Evolutionary conservation across 1,140 invertebrate genomes (phyloP), one percentile per base, ranked within the genome.

Genomic region (Orussus abietinus): DNA sequence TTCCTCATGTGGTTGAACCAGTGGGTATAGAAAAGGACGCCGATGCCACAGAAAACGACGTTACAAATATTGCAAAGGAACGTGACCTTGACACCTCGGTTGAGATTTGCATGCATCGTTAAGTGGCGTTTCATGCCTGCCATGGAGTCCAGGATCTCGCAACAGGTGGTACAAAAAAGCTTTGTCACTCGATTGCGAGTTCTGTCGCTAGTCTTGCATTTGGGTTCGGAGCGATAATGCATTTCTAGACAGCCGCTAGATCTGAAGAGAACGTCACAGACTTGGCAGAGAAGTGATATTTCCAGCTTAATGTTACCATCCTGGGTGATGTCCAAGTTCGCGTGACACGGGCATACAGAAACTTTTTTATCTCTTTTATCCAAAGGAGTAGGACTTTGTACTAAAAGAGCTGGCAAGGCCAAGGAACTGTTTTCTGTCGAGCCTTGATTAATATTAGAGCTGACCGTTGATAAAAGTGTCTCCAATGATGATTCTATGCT

Each of bases 11-110:
- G 71, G 14, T 55, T 56, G 2, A 45, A 55, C 59, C 68, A 72
- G 31, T 74, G 71, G 1, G 29, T 46, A n/a, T 55, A 59, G 38
- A 74, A 72, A 1, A 66, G 19, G 0, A 38, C 32, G 3, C 69
- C 66, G 15, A 55, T 45, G 4, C 65, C 61, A 28, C 57, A 55
- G 13, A 72, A 74, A 1, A 66, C 39, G 2, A 74, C 53, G 19
- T 64, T 61, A 19, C 71, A 74, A 13, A 69, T 65, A 9, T 69
- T 62, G 20, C 71, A 74, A 3, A 57, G 42, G 12, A 66, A 64
- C 0, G 47, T 54, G 2, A 59, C 42, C 0, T 37, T 56, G 0
- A 20, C 42, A 4, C 53, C 43, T 12, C 34, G 7, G 18, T 57
- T 49, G 3, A 49, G 19, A 1, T 31, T 49, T 0, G 45, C 39